Evolutionary conservation across 2,888 invertebrate genomes (phyloP), one percentile per base, ranked within the genome.

Genomic region (Nudaria mundana): DNA sequence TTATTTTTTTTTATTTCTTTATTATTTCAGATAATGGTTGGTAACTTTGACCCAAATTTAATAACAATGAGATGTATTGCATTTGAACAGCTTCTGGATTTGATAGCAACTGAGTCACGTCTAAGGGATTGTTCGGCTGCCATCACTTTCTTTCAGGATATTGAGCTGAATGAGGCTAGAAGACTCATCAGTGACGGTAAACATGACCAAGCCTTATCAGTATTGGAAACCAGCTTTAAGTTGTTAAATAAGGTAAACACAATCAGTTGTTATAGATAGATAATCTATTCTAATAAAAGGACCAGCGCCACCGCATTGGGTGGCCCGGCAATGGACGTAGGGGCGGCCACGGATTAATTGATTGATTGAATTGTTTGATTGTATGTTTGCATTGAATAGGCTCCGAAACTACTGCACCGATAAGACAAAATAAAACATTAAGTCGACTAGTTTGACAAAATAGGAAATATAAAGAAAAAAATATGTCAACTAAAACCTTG

Each of bases 31-130:
- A 91, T 90, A 44, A 65, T 94, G 3, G 76, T 92, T 52, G 94
- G 94, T 1, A 94, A 94, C 68, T 94, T 94, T 65, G 92, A 93
- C 34, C 90, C 92, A 8, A 91, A 90, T 52, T 72, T 94, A 32
- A 94, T 94, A 62, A 90, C 91, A 2, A 84, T 89, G 24, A 83
- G 94, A 53, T 92, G 93, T 70, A 76, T 83, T 1, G 91, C 91
- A 11, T 94, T 94, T 79, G 92, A 93, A 67, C 75, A 80, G 33
- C 76, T 94, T 20, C 65, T 94, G 18, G 85, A 87, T 36, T 77
- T 92, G 55, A 78, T 94, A 48, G 85, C 90, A 0, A 79, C 71
- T 50, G 90, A 91, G 37, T 84, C 90, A 23, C 81, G 87, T 26
- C 71, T 94, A 7, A 82, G 92, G 52, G 91, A 91, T 28, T 89